phyloP scores from a whole-genome alignment of 2,888 invertebrate species.

The Drosophila robusta region DNA sequence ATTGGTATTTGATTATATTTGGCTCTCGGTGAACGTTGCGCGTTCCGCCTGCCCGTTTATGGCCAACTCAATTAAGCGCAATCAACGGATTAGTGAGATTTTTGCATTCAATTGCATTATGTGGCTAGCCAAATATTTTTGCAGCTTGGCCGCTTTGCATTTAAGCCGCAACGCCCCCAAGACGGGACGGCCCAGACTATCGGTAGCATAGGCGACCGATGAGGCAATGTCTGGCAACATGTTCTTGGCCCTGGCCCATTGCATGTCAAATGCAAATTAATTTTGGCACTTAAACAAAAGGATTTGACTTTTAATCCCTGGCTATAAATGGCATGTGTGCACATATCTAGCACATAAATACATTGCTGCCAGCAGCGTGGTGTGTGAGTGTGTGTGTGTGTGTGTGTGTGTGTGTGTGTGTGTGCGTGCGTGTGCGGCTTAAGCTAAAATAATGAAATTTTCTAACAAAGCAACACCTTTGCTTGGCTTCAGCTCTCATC shows the following conservation, averaged over 20 bases:
- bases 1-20: conserved; percentile 81
- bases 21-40: conserved; percentile 56
- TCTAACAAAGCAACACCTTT: conserved; percentile 78
- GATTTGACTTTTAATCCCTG: conserved; percentile 80
- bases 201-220: background rate
- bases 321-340: conserved; percentile 80
- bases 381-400: conserved; percentile 23
- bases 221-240: conserved; percentile 61
- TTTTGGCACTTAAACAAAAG: conserved; percentile 80
- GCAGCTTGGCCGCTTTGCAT: conserved; percentile 27
- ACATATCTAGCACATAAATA: conserved; percentile 66
- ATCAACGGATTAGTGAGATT: conserved; percentile 76
- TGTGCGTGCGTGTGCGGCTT: conserved; percentile 51
- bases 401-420: conserved; percentile 29
- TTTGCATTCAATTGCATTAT: conserved; percentile 74
- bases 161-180: conserved; percentile 41
- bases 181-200: conserved; percentile 24
- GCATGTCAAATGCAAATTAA: conserved; percentile 80
- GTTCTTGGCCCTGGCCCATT: conserved; percentile 68
- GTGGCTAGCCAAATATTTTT: conserved; percentile 57
- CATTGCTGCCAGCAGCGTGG: background rate
- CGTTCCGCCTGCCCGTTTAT: conserved; percentile 70
- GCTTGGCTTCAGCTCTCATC: conserved; percentile 48
- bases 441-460: conserved; percentile 80
- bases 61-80: conserved; percentile 80